A percentile compares a stretch with the other conserved stretches of the same genome.
Evolutionary conservation across 2,888 invertebrate species (phyloP).

Genomic region (Microctonus brassicae): DNA sequence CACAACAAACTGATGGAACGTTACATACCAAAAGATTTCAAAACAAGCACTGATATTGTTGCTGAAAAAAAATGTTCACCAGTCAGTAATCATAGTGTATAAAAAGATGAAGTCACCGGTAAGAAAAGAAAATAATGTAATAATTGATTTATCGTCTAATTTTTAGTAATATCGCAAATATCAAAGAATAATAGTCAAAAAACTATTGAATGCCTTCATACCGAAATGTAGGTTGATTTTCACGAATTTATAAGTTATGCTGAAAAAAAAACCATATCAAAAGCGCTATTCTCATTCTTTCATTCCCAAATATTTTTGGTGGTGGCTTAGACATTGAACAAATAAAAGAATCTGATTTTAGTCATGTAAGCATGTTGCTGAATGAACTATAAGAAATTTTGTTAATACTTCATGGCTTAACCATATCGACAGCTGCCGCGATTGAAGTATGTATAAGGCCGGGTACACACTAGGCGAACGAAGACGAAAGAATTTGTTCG

Average conservation of each 20-base stretch:
- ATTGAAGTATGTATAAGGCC: too few relatives aligned
- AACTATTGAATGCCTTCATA: too few relatives aligned
- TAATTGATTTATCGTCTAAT: too few relatives aligned
- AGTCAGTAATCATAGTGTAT: slow-evolving; percentile 72
- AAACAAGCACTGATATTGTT: slow-evolving; percentile 1
- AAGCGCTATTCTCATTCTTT: slow-evolving; percentile 85
- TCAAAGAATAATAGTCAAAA: too few relatives aligned
- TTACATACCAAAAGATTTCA: neutral
- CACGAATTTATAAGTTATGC: too few relatives aligned
- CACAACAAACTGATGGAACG: too few relatives aligned
- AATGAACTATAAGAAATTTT: slow-evolving; percentile 83
- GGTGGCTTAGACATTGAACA: slow-evolving; percentile 89
- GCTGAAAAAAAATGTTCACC: slow-evolving; percentile 41
- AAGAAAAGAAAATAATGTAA: too few relatives aligned
- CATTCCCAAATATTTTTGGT: slow-evolving; percentile 80
- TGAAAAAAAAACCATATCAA: slow-evolving; percentile 76
- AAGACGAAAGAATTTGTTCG: too few relatives aligned
- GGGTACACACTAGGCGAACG: too few relatives aligned
- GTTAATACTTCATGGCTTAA: slow-evolving; percentile 81
- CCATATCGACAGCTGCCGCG: slow-evolving; percentile 82
- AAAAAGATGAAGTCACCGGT: slow-evolving; percentile 74
- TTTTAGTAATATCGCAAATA: too few relatives aligned
- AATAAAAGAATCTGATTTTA: slow-evolving; percentile 85
- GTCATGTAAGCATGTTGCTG: slow-evolving; percentile 83
- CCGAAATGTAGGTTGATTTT: too few relatives aligned